phyloP scores from a whole-genome alignment of 2,888 invertebrate species.

The Ennomos quercinarius region DNA sequence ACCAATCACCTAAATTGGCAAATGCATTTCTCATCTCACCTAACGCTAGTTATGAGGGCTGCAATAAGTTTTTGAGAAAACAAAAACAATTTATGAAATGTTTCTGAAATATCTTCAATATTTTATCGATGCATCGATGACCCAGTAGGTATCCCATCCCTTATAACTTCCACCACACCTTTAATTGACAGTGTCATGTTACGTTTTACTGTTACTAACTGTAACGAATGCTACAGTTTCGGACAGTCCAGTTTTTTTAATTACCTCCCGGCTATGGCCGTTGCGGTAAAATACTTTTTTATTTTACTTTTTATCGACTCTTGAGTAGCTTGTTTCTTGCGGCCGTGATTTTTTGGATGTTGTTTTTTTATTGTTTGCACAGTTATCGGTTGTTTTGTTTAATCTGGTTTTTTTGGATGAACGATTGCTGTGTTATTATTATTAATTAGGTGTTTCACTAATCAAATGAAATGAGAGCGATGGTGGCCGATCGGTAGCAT shows the following conservation, averaged over 20 bases:
- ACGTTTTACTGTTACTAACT: slow-evolving; percentile 77
- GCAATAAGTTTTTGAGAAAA: too few relatives aligned
- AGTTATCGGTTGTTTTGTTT: slow-evolving; percentile 10
- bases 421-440: neutral
- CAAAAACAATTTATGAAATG: too few relatives aligned
- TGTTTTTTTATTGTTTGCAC: slow-evolving; percentile 25
- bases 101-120: neutral
- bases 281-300: slow-evolving; percentile 48
- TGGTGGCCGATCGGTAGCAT: too few relatives aligned
- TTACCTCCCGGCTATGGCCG: slow-evolving; percentile 53
- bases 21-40: too few relatives aligned
- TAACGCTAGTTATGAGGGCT: too few relatives aligned
- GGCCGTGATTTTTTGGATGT: slow-evolving; percentile 25
- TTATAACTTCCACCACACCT: slow-evolving; percentile 47
- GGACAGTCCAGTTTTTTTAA: slow-evolving; percentile 68
- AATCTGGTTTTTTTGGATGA: neutral
- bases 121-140: neutral
- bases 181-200: slow-evolving; percentile 71
- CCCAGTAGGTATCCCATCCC: slow-evolving; percentile 17
- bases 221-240: slow-evolving; percentile 74
- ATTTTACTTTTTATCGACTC: slow-evolving; percentile 34
- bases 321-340: slow-evolving; percentile 18
- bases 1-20: too few relatives aligned
- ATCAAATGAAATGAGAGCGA: too few relatives aligned
- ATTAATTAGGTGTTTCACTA: too few relatives aligned